Conservation (phyloP, 2,797 vertebrate genomes). For the Lithobates pipiens region DNA sequence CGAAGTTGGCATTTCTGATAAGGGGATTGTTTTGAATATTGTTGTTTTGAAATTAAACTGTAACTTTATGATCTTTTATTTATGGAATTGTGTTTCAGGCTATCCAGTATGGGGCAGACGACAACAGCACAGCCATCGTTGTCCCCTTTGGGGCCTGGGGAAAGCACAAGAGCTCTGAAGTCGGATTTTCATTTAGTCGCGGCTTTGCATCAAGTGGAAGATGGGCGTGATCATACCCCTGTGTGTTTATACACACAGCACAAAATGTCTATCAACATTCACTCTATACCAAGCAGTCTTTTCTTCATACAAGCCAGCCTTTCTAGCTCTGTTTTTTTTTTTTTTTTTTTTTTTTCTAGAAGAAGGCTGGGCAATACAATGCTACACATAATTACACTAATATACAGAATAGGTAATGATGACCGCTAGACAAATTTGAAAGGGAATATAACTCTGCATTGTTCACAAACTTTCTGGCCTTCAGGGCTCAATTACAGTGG, state of each 20-base stretch:
- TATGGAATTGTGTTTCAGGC: constrained; percentile 75
- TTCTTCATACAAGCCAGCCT: neutral
- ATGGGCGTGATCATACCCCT: constrained; percentile 83
- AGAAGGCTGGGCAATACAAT: neutral
- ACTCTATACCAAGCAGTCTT: constrained; percentile 36
- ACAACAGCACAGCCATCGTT: constrained; percentile 92
- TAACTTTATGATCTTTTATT: no score
- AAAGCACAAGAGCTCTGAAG: constrained; percentile 85
- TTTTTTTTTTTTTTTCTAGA: neutral
- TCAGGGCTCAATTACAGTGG: neutral
- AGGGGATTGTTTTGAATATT: no score
- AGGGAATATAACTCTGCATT: neutral
- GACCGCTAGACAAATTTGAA: neutral
- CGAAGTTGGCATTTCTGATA: neutral
- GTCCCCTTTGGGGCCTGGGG: constrained; percentile 98
- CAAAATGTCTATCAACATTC: constrained; percentile 22
- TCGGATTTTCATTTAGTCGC: constrained; percentile 94
- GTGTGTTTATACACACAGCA: neutral
- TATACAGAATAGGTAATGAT: neutral
- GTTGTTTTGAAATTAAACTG: no score
- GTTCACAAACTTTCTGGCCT: neutral
- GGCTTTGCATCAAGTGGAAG: constrained; percentile 93
- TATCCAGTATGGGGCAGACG: constrained; percentile 92
- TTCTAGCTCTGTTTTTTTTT: neutral
- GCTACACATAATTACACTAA: neutral